Percentiles rank a stretch among this genome's conserved stretches.
Evolutionary conservation across 2,113 vertebrate species (phyloP).

Genomic region (Gymnobelideus leadbeateri): DNA sequence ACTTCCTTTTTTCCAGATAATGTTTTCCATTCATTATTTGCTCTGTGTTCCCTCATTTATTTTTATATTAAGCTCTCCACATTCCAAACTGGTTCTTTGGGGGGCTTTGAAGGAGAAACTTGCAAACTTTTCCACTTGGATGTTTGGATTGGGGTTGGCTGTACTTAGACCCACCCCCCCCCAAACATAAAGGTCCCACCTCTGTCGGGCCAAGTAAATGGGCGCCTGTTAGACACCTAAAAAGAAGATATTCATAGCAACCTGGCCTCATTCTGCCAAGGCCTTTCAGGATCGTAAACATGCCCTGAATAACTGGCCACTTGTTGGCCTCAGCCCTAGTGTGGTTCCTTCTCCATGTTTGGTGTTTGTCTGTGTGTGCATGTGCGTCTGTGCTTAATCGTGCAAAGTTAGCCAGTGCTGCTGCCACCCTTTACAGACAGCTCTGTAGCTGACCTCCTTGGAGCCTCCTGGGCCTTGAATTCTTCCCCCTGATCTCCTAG

Average conservation of each 20-base stretch:
- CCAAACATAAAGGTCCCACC: not conserved
- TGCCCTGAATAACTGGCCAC: not conserved
- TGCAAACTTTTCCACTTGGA: slow-evolving; percentile 11
- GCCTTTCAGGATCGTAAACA: slow-evolving; percentile 6
- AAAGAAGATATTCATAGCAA: slow-evolving; percentile 7
- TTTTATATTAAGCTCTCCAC: not conserved
- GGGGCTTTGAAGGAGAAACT: not conserved
- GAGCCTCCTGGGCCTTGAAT: not conserved
- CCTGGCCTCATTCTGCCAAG: not conserved
- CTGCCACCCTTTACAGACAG: not conserved
- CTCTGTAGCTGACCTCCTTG: not conserved
- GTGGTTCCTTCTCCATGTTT: not conserved
- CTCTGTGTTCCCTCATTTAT: slow-evolving; percentile 1
- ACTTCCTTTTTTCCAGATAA: not conserved
- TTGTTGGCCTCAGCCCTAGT: not conserved
- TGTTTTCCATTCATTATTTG: not conserved
- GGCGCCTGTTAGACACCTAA: not conserved
- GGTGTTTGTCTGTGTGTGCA: not conserved
- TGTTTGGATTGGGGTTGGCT: slow-evolving; percentile 1
- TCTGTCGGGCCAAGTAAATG: slow-evolving; percentile 12
- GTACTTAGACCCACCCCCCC: not conserved
- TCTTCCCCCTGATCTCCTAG: not conserved
- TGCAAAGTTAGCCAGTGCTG: not conserved
- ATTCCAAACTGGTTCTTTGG: slow-evolving; percentile 1
- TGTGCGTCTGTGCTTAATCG: not conserved